Conservation (phyloP, 1,140 invertebrate species). For the Oreohelix idahoensis region DNA sequence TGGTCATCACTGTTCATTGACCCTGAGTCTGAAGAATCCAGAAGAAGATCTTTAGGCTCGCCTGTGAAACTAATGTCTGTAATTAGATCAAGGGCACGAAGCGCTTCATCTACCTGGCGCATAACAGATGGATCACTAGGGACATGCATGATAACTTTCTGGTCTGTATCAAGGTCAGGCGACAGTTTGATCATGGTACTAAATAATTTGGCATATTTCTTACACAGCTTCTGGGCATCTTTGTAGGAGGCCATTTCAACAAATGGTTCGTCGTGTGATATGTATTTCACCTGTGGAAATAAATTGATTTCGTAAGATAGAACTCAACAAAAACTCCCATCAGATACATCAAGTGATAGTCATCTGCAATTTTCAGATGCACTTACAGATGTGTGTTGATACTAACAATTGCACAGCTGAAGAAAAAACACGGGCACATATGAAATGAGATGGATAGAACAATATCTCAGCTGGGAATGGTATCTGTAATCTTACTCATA, state of each 20-base stretch:
- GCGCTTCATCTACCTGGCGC: conserved; percentile 47
- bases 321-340: no score
- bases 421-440: no score
- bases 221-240: conserved; percentile 58
- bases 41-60: conserved; percentile 52
- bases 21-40: conserved; percentile 53
- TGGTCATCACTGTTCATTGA: conserved; percentile 54
- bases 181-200: conserved; percentile 64
- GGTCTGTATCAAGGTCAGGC: conserved; percentile 59
- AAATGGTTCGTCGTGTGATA: conserved; percentile 44
- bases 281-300: conserved; percentile 16
- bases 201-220: conserved; percentile 57
- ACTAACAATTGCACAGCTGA: no score
- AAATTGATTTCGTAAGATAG: no score
- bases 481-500: no score
- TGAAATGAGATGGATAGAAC: no score
- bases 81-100: conserved; percentile 61
- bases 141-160: conserved; percentile 61
- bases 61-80: conserved; percentile 64
- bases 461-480: no score
- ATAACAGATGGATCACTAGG: conserved; percentile 52
- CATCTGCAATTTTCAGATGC: no score
- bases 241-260: conserved; percentile 49
- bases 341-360: no score
- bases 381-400: no score